phyloP scores from a whole-genome alignment of 2,113 vertebrate species.

The Melospiza melodia region DNA sequence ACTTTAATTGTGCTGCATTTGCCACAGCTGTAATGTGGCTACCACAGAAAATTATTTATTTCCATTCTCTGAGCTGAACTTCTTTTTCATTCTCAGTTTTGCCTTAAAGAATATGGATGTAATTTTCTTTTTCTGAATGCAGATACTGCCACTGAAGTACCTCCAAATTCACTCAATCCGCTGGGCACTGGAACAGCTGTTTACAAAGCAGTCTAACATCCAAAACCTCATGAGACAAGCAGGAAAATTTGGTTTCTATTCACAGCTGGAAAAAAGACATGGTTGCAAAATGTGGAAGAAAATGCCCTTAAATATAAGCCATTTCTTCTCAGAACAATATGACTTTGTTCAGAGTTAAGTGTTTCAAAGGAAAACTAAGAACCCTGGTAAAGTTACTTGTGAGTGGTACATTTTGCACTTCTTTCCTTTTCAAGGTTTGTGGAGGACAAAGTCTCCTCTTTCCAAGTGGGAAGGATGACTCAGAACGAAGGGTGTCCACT shows the following conservation, averaged over 20 bases:
- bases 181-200: not conserved
- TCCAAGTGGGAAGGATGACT: not conserved
- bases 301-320: not conserved
- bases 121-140: not conserved
- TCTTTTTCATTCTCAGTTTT: not conserved
- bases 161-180: not conserved
- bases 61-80: not conserved
- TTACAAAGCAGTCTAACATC: not conserved
- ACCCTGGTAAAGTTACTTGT: not conserved
- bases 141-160: not conserved
- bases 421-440: not conserved
- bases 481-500: not conserved
- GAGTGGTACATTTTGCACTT: not conserved
- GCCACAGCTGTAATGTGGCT: not conserved
- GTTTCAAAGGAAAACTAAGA: not conserved
- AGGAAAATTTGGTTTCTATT: not conserved
- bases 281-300: not conserved
- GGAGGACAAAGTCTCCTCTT: not conserved
- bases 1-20: not conserved
- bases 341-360: not conserved
- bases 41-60: not conserved
- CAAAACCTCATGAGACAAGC: not conserved
- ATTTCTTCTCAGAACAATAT: not conserved
- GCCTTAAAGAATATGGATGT: not conserved
- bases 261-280: not conserved